Evolutionary conservation across 2,888 invertebrate species (phyloP), one percentile per base, ranked within the genome.

Genomic region (Amblyjoppa proteus): DNA sequence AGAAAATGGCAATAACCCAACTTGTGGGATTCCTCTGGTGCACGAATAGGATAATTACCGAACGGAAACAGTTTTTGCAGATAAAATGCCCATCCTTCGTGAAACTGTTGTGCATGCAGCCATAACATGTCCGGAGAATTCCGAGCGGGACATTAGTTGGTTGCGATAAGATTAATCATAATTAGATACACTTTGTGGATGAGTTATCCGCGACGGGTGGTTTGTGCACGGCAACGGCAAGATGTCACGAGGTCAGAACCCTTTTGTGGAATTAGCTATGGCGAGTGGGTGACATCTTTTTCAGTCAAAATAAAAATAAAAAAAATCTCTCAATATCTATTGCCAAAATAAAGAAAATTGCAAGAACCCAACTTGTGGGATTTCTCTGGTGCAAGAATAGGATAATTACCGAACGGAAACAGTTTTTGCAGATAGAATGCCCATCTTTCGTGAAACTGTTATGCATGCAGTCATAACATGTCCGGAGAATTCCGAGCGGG

Each of bases 201-300:
- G 41, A 71, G 64, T 76, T 64, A 64, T 64, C 61, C 34, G 16
- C 5, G 61, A 49, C 16, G 16, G 13, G 75, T 11, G 28, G 41
- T 25, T 20, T 9, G 38, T 9, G 25, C n/a, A 38, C 28, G 34
- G n/a, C 13, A 34, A 13, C 38, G 70, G 9, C 45, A 49, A 25
- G 78, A 69, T 75, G 70, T 70, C 77, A 53, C 20, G n/a, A 78
- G 69, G 53, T 81, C 34, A 25, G 41, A 58, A 64, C 11, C 45
- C 69, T 81, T 81, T 84, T 84, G 68, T 28, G 61, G 58, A 83
- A 83, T 74, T 74, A 83, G 74, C 68, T 74, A 73, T 53, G 68
- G 28, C n/a, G 77, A 38, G 51, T n/a, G 53, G 41, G 16, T 68
- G 20, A 20, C 20, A 20, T 20, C 20, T 20, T 20, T 20, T 20